phyloP scores from a whole-genome alignment of 2,888 invertebrate species.

The Caenorhabditis panamensis region DNA sequence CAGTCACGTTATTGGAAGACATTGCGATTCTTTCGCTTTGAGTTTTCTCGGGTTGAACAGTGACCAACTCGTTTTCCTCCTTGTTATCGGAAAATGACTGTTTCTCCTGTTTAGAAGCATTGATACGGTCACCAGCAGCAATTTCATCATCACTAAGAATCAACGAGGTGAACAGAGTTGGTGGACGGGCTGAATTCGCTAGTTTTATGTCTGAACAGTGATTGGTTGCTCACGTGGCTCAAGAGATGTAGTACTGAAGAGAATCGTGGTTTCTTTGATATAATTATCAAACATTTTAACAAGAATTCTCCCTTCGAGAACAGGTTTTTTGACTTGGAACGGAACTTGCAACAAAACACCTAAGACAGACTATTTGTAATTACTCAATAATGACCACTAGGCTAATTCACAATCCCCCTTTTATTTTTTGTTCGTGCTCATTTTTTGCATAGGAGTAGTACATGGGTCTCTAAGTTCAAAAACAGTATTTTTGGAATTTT shows the following conservation, averaged over 20 bases:
- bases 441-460: too few relatives aligned
- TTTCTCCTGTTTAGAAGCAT: neutral
- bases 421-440: too few relatives aligned
- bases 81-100: neutral
- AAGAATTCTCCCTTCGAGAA: slow-evolving; percentile 2
- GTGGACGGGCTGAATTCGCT: slow-evolving; percentile 18
- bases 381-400: too few relatives aligned
- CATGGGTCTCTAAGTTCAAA: too few relatives aligned
- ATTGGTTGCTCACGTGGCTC: slow-evolving; percentile 25
- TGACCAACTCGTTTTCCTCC: neutral
- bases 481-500: too few relatives aligned
- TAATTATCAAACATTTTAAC: neutral
- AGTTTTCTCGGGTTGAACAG: neutral
- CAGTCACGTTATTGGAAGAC: neutral
- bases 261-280: slow-evolving; percentile 3
- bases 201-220: neutral
- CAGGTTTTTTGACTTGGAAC: slow-evolving; percentile 2
- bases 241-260: slow-evolving; percentile 5
- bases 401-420: too few relatives aligned
- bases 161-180: neutral
- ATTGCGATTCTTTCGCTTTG: neutral
- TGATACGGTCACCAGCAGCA: too few relatives aligned
- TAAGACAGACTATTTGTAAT: too few relatives aligned
- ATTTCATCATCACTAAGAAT: slow-evolving; percentile 13
- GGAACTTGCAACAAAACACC: neutral